A percentile compares a stretch with the other conserved stretches of the same genome.
These are phyloP conservation scores for Drosophila azteca DNA, from an alignment of 1,140 invertebrate species.

Conservation along the genomic window DNA sequence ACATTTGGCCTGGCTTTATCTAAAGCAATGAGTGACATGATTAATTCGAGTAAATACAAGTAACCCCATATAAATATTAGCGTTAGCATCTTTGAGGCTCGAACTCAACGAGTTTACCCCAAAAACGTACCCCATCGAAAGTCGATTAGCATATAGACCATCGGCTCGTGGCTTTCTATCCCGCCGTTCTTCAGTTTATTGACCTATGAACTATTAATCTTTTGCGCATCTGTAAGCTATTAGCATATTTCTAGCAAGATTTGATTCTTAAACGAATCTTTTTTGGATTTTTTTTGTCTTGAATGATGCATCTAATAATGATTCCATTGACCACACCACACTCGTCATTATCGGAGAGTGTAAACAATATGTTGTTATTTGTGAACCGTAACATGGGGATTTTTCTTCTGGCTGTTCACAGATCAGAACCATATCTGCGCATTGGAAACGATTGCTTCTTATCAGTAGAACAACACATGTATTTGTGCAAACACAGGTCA, in stretches of 20 bases:
- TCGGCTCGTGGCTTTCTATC: conserved; percentile 33
- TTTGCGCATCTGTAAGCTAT: conserved; percentile 25
- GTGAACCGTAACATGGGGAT: conserved; percentile 32
- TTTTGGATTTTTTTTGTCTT: conserved; percentile 18
- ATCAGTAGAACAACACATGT: conserved; percentile 34
- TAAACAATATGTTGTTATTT: conserved; percentile 40
- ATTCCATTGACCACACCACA: conserved; percentile 41
- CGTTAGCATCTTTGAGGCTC: not conserved
- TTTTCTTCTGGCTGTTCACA: conserved; percentile 1
- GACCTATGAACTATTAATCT: conserved; percentile 51
- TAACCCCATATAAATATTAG: not conserved
- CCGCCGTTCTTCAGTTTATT: conserved; percentile 42
- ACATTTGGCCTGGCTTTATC: conserved; percentile 26
- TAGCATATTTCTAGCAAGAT: conserved; percentile 33
- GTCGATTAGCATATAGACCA: conserved; percentile 40
- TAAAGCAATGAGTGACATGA: not conserved
- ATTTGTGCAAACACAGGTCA: conserved; percentile 7
- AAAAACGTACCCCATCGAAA: not conserved
- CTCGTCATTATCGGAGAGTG: not conserved
- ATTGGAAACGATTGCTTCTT: conserved; percentile 14
- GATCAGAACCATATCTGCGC: conserved; percentile 40
- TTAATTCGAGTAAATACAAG: not conserved
- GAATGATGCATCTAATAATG: conserved; percentile 35
- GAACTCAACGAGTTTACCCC: not conserved
- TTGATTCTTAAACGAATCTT: not conserved